Percentiles rank a stretch among this genome's conserved stretches.
Conservation (phyloP, 1,140 invertebrate species). For the Monomorium pharaonis region DNA sequence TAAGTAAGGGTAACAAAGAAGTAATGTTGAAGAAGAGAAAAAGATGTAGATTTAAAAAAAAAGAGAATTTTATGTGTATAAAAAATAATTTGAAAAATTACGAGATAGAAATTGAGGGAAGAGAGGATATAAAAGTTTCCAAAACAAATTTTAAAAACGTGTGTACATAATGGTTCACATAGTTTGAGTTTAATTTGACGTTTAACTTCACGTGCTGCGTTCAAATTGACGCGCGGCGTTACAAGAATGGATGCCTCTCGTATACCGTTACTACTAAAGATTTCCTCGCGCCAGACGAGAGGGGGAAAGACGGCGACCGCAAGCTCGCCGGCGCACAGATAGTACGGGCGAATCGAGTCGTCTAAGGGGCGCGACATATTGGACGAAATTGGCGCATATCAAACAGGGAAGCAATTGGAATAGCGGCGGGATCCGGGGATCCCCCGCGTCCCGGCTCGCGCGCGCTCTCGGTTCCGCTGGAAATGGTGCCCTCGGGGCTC, state of each 20-base stretch:
- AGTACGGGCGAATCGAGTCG: slow-evolving; percentile 61
- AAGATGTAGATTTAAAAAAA: neutral
- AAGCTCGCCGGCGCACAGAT: slow-evolving; percentile 31
- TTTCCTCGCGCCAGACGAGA: neutral
- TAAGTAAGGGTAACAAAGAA: neutral
- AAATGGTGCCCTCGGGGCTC: slow-evolving; percentile 75
- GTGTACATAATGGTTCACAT: too few species aligned
- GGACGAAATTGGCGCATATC: slow-evolving; percentile 81
- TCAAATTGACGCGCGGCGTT: neutral
- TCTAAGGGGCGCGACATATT: slow-evolving; percentile 78
- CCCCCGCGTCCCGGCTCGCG: slow-evolving; percentile 60
- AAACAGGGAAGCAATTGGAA: slow-evolving; percentile 79
- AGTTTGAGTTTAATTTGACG: neutral
- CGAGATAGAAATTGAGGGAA: neutral
- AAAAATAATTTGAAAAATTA: neutral
- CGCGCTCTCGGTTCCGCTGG: slow-evolving; percentile 67
- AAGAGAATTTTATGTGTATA: neutral
- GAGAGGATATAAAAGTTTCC: too few species aligned
- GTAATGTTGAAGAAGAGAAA: neutral
- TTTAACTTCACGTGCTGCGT: neutral
- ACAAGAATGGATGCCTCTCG: neutral
- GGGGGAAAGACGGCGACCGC: neutral
- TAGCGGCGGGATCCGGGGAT: slow-evolving; percentile 72
- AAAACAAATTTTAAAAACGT: neutral
- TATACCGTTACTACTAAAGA: neutral